phyloP scores from a whole-genome alignment of 2,113 vertebrate genomes.

The Aleadryas rufinucha region DNA sequence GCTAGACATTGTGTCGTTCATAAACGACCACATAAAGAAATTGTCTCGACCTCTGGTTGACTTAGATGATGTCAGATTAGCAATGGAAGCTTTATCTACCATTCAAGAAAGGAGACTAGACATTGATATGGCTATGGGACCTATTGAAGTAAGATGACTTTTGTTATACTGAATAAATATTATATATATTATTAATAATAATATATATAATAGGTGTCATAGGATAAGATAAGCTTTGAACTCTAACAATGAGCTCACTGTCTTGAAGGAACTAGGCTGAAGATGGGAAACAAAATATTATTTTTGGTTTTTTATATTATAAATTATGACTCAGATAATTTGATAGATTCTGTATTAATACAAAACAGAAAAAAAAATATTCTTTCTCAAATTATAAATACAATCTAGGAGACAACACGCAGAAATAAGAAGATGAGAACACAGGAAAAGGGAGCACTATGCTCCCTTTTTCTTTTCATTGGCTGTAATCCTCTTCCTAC shows the following conservation, averaged over 20 bases:
- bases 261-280: background rate
- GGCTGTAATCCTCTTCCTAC: background rate
- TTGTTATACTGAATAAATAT: background rate
- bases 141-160: constrained; percentile 78
- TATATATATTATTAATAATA: no score
- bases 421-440: background rate
- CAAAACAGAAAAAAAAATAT: background rate
- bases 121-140: constrained; percentile 80
- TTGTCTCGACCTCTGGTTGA: constrained; percentile 78
- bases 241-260: background rate
- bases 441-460: background rate
- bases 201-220: background rate
- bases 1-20: constrained; percentile 67
- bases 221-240: background rate
- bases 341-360: background rate
- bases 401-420: background rate
- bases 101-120: constrained; percentile 78
- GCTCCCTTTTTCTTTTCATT: background rate
- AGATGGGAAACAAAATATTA: background rate
- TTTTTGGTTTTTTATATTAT: background rate
- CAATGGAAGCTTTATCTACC: constrained; percentile 76
- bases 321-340: background rate
- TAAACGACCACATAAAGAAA: constrained; percentile 66
- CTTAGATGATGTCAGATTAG: constrained; percentile 80
- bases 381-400: background rate